These are phyloP conservation scores for Smithornis capensis DNA, from an alignment of 2,113 vertebrate species.

Conservation along the genomic window DNA sequence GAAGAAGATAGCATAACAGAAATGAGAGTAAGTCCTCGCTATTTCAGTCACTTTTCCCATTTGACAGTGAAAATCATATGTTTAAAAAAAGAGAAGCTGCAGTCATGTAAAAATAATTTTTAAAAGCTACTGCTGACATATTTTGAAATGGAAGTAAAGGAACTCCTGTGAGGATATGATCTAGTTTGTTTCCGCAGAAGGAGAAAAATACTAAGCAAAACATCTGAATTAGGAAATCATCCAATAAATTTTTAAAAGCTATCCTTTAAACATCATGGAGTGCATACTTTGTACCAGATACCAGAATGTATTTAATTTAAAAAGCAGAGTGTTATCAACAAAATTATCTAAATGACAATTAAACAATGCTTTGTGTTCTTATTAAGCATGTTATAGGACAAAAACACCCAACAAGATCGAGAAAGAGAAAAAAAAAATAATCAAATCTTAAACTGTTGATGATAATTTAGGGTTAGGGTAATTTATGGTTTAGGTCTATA, in stretches of 20 bases:
- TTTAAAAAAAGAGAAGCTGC: conserved; percentile 34
- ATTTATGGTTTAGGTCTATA: neutral
- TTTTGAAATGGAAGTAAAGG: neutral
- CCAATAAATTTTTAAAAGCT: neutral
- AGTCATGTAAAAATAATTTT: conserved; percentile 4
- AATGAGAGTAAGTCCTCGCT: neutral
- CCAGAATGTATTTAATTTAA: neutral
- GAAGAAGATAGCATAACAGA: neutral
- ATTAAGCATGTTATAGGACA: neutral
- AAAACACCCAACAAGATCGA: neutral
- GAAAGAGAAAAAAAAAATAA: neutral
- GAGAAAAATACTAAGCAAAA: neutral
- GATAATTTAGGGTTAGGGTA: neutral
- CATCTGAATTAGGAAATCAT: neutral
- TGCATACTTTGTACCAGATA: neutral
- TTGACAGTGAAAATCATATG: conserved; percentile 45
- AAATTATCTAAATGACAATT: neutral
- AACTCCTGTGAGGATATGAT: neutral
- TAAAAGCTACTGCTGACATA: conserved; percentile 16
- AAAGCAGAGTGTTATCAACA: neutral
- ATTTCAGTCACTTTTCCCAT: conserved; percentile 43
- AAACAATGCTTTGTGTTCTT: neutral
- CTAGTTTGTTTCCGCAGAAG: neutral
- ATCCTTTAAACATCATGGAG: neutral
- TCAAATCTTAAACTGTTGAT: neutral